Evolutionary conservation across 2,113 vertebrate genomes (phyloP), one percentile per base, ranked within the genome.

Genomic region (Cynoglossus semilaevis): DNA sequence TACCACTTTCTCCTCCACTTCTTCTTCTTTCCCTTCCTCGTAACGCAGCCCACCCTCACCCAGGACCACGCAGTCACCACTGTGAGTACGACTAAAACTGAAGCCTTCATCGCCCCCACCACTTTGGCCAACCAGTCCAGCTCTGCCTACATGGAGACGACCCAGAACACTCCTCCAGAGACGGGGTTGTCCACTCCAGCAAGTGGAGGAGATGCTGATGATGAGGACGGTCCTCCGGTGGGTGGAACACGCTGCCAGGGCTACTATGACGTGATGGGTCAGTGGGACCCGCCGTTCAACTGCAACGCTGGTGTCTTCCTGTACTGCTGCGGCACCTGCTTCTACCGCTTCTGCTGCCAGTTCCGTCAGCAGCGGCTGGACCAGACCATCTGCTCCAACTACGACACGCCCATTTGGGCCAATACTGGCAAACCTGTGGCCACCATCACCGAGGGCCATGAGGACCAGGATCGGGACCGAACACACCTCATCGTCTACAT

Each of bases 221-320:
- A 92, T 3, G 93, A 94, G 52, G 92, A 92, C 1, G 77, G 48
- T 37, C 84, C 80, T 1, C 59, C 87, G 0, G 22, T 60, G 0
- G 79, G 81, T 0, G 95, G 94, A 2, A 95, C 93, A 13, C 92
- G 93, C 71, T 99, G 96, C 85, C 91, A 91, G 57, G 96, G 96
- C 22, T 99, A 99, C 88, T 99, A 97, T 64, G 96, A 99, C 62
- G 95, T 97, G 58, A 98, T 98, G 95, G 96, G 96, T 54, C 96
- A 99, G 67, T 99, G 96, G 96, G 96, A 99, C 76, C 95, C 96
- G 0, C 95, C 96, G 0, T 98, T 99, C 90, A 98, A 95, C 85
- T 99, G 96, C 88, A 99, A 95, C 70, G 93, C 92, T 0, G 94
- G 93, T 17, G 91, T 94, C 77, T 99, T 96, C 62, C 88, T 92